phyloP scores from a whole-genome alignment of 2,113 vertebrate species.

The Steatornis caripensis region DNA sequence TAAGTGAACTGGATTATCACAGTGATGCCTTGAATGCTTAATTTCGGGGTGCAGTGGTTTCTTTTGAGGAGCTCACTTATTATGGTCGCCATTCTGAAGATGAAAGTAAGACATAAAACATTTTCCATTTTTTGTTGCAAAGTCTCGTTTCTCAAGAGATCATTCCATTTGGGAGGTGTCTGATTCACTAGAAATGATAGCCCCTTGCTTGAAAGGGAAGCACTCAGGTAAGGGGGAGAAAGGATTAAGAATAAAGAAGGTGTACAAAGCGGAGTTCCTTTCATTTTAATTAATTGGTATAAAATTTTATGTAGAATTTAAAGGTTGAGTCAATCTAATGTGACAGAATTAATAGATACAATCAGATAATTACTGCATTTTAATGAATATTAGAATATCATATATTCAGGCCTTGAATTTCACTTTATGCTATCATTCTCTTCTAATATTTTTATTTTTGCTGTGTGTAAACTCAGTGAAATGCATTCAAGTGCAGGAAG shows the following conservation, averaged over 20 bases:
- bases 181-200: neutral
- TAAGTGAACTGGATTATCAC: neutral
- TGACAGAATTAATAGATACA: slow-evolving; percentile 44
- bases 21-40: neutral
- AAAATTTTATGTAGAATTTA: slow-evolving; percentile 12
- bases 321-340: neutral
- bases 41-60: slow-evolving; percentile 59
- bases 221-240: neutral
- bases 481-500: neutral
- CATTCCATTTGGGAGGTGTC: neutral
- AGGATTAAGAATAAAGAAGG: neutral
- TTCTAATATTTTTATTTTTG: neutral
- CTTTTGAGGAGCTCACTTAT: slow-evolving; percentile 52
- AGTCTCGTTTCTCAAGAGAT: slow-evolving; percentile 43
- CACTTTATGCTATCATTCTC: neutral
- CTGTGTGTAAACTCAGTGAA: neutral
- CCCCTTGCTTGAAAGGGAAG: neutral
- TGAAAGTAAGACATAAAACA: slow-evolving; percentile 55
- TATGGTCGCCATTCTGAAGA: slow-evolving; percentile 38
- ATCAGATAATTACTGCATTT: slow-evolving; percentile 31
- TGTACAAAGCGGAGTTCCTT: neutral
- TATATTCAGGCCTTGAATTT: neutral
- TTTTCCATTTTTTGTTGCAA: neutral
- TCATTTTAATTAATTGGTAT: slow-evolving; percentile 22
- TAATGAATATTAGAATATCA: slow-evolving; percentile 21